These are phyloP conservation scores for Danio rerio DNA, from an alignment of 2,113 vertebrate species.

Conservation along the genomic window DNA sequence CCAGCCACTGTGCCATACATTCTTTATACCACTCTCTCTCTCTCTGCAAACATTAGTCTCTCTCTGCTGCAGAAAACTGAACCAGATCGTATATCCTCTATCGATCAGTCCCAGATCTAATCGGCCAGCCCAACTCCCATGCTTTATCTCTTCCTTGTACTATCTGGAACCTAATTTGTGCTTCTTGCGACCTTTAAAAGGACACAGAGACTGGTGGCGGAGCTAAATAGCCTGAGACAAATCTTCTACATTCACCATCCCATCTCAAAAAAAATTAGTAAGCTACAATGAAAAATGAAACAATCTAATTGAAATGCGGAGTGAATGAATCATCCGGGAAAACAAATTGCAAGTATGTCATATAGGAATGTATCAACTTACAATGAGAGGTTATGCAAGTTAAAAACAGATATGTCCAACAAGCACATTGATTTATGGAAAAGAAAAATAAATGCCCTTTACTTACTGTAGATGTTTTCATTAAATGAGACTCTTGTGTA, in stretches of 20 bases:
- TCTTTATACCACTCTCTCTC: background rate
- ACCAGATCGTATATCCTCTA: conserved; percentile 38
- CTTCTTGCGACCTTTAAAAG: conserved; percentile 25
- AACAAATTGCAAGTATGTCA: background rate
- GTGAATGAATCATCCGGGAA: background rate
- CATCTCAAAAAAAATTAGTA: background rate
- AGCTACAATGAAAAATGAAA: background rate
- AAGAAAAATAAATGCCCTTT: background rate
- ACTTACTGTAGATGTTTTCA: background rate
- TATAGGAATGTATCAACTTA: background rate
- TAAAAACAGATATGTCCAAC: background rate
- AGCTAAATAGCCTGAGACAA: conserved; percentile 6
- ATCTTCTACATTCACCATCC: background rate
- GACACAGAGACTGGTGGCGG: background rate
- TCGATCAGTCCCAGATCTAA: conserved; percentile 31
- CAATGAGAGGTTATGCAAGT: background rate
- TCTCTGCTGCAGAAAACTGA: conserved; percentile 18
- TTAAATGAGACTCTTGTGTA: background rate
- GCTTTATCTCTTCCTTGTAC: conserved; percentile 31
- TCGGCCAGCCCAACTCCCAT: conserved; percentile 8
- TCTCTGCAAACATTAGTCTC: conserved; percentile 56
- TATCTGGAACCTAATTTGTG: conserved; percentile 29
- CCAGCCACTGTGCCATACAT: conserved; percentile 8
- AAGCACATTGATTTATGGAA: background rate
- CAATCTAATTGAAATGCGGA: background rate